These are phyloP conservation scores for Hypocryptadius cinnamomeus DNA, from an alignment of 2,113 vertebrate species.

Conservation along the genomic window DNA sequence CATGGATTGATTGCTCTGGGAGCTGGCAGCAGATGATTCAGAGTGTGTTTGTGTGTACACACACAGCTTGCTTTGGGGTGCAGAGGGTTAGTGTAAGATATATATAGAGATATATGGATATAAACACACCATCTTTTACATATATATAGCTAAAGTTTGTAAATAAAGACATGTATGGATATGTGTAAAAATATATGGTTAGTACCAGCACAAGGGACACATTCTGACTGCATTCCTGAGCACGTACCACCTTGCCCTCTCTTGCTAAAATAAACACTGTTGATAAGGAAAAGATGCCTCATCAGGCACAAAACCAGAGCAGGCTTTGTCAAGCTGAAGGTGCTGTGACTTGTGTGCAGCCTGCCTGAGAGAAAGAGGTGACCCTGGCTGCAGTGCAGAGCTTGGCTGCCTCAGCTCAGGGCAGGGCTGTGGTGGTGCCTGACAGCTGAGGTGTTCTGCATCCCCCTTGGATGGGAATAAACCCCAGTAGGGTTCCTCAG, in stretches of 20 bases:
- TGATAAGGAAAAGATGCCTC: not conserved
- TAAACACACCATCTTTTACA: not conserved
- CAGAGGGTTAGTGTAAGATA: not conserved
- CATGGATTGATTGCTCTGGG: not conserved
- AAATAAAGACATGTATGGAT: not conserved
- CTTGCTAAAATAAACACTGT: not conserved
- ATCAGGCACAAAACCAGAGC: not conserved
- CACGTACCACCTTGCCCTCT: not conserved
- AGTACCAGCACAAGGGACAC: not conserved
- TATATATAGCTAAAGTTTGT: not conserved
- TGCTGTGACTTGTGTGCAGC: not conserved
- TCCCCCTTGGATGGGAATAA: not conserved
- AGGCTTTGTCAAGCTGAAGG: not conserved
- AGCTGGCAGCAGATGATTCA: conserved; percentile 40
- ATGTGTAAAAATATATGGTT: not conserved
- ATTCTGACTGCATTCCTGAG: conserved; percentile 4
- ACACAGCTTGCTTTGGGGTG: conserved; percentile 4
- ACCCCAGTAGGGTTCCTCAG: not conserved
- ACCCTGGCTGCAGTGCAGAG: not conserved
- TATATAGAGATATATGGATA: not conserved
- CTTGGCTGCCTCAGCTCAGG: not conserved
- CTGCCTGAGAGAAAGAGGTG: not conserved
- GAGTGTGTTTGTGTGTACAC: not conserved
- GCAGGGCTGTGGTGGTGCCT: not conserved
- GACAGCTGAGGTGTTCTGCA: not conserved